Conservation (phyloP, 2,888 invertebrate species). For the Hirudinaria manillensis region DNA sequence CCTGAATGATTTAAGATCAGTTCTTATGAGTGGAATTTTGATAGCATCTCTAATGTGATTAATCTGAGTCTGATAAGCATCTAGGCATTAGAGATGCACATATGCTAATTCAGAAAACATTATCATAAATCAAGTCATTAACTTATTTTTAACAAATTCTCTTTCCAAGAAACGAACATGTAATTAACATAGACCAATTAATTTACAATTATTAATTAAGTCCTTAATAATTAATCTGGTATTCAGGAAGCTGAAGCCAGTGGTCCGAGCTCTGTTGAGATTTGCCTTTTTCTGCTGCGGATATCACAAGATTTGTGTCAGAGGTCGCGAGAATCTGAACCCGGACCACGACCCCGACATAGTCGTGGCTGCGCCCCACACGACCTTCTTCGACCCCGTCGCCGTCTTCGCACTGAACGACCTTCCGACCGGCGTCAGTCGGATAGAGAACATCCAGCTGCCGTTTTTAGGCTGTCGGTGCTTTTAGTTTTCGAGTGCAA, state of each 20-base stretch:
- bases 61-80: too few species aligned
- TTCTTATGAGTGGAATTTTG: too few species aligned
- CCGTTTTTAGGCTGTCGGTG: conserved; percentile 73
- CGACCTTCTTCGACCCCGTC: conserved; percentile 81
- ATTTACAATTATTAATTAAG: too few species aligned
- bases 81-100: too few species aligned
- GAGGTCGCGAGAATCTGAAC: conserved; percentile 59
- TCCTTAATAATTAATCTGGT: neutral
- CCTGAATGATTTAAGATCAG: too few species aligned
- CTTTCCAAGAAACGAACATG: too few species aligned
- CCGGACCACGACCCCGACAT: conserved; percentile 40
- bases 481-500: neutral
- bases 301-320: conserved; percentile 71
- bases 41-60: too few species aligned
- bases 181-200: too few species aligned
- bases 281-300: conserved; percentile 71
- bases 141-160: too few species aligned
- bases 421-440: conserved; percentile 81
- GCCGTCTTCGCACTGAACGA: conserved; percentile 69
- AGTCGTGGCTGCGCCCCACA: conserved; percentile 69
- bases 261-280: conserved; percentile 46
- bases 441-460: conserved; percentile 72
- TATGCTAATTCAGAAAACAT: too few species aligned
- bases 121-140: too few species aligned
- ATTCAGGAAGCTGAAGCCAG: conserved; percentile 44